Percentiles rank a stretch among this genome's conserved stretches.
Conservation (phyloP, 2,797 vertebrate genomes). For the Molossus alvarezi region DNA sequence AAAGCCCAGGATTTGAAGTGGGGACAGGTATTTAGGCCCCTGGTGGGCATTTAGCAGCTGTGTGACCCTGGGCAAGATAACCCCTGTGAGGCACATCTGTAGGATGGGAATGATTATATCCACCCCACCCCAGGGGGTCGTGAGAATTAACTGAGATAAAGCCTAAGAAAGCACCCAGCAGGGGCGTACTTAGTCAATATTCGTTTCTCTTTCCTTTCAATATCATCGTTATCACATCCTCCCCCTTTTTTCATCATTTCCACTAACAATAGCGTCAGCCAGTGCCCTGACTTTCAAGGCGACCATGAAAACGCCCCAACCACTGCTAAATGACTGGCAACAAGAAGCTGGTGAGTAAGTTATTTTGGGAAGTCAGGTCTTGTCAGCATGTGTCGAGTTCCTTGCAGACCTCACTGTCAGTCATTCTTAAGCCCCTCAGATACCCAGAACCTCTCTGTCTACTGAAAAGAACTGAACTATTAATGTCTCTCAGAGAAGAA, state of each 20-base stretch:
- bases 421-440: slow-evolving; percentile 78
- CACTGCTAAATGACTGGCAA: slow-evolving; percentile 69
- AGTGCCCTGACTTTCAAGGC: slow-evolving; percentile 47
- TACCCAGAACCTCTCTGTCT: slow-evolving; percentile 80
- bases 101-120: neutral
- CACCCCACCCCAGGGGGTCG: rapidly evolving
- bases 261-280: neutral
- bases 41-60: neutral
- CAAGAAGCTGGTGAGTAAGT: slow-evolving; percentile 73
- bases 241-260: neutral
- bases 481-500: slow-evolving; percentile 78
- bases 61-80: neutral
- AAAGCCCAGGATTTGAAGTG: neutral
- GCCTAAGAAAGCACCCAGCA: neutral
- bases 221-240: neutral
- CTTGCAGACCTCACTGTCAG: slow-evolving; percentile 78
- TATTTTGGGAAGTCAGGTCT: slow-evolving; percentile 81
- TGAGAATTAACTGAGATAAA: neutral
- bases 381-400: slow-evolving; percentile 77
- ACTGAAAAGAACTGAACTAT: slow-evolving; percentile 80
- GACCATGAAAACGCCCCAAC: slow-evolving; percentile 50
- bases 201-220: neutral
- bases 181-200: neutral
- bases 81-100: neutral
- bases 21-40: neutral